These are phyloP conservation scores for Pachydiplax longipennis DNA, from an alignment of 2,888 invertebrate genomes.

Conservation along the genomic window DNA sequence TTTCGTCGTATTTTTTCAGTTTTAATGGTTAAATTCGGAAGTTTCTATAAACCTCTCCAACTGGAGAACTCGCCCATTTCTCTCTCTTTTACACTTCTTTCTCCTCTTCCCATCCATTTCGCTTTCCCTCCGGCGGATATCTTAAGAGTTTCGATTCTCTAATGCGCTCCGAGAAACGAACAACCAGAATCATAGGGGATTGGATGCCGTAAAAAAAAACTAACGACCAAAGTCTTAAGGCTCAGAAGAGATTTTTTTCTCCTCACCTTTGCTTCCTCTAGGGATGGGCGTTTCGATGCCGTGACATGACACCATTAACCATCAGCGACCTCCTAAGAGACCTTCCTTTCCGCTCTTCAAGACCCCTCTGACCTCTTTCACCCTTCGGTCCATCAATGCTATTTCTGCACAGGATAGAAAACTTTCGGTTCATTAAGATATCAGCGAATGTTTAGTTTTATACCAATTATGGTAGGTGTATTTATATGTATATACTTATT, in stretches of 20 bases:
- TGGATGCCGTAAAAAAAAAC: background rate
- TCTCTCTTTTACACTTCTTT: no score
- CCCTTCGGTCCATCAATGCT: background rate
- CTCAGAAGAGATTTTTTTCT: background rate
- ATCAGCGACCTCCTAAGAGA: background rate
- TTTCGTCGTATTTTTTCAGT: no score
- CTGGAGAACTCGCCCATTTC: background rate
- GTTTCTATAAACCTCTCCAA: no score
- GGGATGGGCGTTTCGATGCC: background rate
- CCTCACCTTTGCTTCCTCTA: background rate
- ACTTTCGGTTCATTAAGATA: no score
- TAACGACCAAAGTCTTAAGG: background rate
- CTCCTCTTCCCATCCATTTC: background rate
- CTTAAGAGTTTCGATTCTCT: background rate
- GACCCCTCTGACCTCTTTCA: background rate
- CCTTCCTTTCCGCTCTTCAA: background rate
- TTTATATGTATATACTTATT: background rate
- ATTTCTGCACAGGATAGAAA: no score
- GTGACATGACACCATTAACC: slow-evolving; percentile 26
- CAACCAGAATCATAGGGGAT: background rate
- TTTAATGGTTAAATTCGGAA: no score
- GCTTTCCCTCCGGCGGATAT: background rate
- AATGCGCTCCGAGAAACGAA: background rate
- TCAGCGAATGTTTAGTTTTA: no score
- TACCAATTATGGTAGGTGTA: background rate